phyloP scores from a whole-genome alignment of 2,888 invertebrate genomes.

The Lepidochrysops patricia region DNA sequence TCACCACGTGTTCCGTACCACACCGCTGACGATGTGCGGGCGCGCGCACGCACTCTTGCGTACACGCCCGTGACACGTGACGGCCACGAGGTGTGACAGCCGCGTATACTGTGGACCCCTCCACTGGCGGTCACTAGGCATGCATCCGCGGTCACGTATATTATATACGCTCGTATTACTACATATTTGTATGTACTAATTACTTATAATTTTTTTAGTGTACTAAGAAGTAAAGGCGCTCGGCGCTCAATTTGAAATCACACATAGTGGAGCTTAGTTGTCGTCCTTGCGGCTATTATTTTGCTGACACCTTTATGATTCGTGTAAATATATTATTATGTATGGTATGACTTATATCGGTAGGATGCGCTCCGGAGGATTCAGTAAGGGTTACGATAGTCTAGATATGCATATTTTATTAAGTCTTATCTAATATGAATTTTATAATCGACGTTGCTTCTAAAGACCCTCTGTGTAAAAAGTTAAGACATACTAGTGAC shows the following conservation, averaged over 20 bases:
- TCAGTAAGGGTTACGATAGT: constrained; percentile 53
- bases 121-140: constrained; percentile 16
- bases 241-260: constrained; percentile 68
- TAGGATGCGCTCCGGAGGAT: constrained; percentile 28
- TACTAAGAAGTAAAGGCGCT: constrained; percentile 53
- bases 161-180: constrained; percentile 33
- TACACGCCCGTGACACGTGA: background rate
- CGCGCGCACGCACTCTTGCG: background rate
- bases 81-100: constrained; percentile 21
- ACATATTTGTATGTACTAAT: constrained; percentile 38
- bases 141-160: constrained; percentile 28
- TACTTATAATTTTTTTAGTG: constrained; percentile 65
- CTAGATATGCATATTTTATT: constrained; percentile 73
- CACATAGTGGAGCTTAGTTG: constrained; percentile 71
- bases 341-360: constrained; percentile 57
- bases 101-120: constrained; percentile 6
- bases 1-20: constrained; percentile 6
- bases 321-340: constrained; percentile 72
- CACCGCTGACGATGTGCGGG: background rate
- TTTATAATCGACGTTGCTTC: constrained; percentile 74
- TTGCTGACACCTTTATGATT: constrained; percentile 69
- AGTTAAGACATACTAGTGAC: constrained; percentile 74
- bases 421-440: constrained; percentile 71
- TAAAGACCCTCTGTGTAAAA: constrained; percentile 72
- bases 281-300: constrained; percentile 67